Base-by-base conservation (phyloP, 2,113 vertebrate species). In the Nothocercus julius region DNA sequence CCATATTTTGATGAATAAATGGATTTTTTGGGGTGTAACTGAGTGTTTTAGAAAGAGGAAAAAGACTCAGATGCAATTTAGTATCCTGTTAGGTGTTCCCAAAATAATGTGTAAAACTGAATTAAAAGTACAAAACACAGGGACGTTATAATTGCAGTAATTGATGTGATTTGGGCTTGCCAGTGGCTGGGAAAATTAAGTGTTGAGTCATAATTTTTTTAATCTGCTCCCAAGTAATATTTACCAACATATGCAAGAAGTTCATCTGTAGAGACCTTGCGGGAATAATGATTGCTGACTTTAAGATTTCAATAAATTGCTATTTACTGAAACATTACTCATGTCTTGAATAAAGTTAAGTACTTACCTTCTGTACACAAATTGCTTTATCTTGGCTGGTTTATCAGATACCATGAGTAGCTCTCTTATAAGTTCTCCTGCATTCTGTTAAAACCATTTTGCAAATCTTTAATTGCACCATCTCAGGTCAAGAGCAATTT, bases 101-200 rank as follows among this genome's bases (percentile, higher is more conserved):
- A 90, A 64, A 95, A 47, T 10, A 70, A 8, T 10, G 22, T 58
- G 32, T 2, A 86, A 87, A 94, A 34, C 28, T 20, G 56, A 85
- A 78, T 53, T 56, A 92, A 92, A 90, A 91, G 47, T 21, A 87
- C 22, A 36, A 83, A 93, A 86, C 34, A 75, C 44, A n/a, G 58
- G 79, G 85, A 73, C 2, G 0, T 17, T 62, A 30, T 53, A 81
- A 93, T 9, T 85, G 44, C 42, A 84, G 86, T 93, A 89, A 93
- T 82, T 93, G 69, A 15, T 54, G 59, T 89, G 90, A 54, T 85
- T 74, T 47, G 49, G 62, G 53, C 40, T 74, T 47, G 1, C 0
- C 72, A 53, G 25, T 73, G 47, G 27, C 53, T 93, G 59, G 54
- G n/a, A 90, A 94, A 84, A 90, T 66, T 44, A 58, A 40, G 54